phyloP scores from a whole-genome alignment of 2,797 vertebrate species.

The Thalassophryne amazonica region DNA sequence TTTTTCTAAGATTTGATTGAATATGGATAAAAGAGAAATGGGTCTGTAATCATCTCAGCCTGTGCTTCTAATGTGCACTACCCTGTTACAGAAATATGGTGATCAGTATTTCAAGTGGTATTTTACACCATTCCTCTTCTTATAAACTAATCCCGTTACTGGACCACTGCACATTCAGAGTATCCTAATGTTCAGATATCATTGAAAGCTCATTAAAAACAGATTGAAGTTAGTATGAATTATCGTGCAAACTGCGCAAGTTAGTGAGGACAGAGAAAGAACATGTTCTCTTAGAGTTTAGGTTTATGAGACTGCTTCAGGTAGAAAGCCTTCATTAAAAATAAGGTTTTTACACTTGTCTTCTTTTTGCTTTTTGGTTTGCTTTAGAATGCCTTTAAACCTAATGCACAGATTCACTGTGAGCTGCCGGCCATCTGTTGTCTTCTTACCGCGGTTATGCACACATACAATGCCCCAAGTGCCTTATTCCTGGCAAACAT shows the following conservation, averaged over 20 bases:
- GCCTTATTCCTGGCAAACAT: constrained; percentile 30
- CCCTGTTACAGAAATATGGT: constrained; percentile 56
- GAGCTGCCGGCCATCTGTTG: constrained; percentile 41
- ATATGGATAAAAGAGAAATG: constrained; percentile 16
- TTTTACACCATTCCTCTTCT: constrained; percentile 27
- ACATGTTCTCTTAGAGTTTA: constrained; percentile 22
- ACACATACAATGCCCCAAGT: constrained; percentile 30
- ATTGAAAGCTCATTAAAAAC: constrained; percentile 7
- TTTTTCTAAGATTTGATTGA: no score
- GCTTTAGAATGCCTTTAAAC: constrained; percentile 37
- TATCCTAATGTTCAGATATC: constrained; percentile 12
- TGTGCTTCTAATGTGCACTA: constrained; percentile 48
- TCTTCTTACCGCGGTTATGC: constrained; percentile 25
- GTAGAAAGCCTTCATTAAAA: constrained; percentile 16
- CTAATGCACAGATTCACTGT: constrained; percentile 37
- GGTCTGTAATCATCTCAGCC: constrained; percentile 47
- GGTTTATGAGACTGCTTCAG: constrained; percentile 20
- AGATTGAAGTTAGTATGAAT: constrained; percentile 8
- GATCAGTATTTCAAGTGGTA: constrained; percentile 52
- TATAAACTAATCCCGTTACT: constrained; percentile 22
- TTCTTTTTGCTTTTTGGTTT: constrained; percentile 5
- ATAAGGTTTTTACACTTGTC: constrained; percentile 8
- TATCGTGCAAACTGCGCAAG: neutral
- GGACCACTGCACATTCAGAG: constrained; percentile 7
- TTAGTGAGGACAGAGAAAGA: constrained; percentile 3